Conservation (phyloP, 2,113 vertebrate genomes). For the Nerophis ophidion region DNA sequence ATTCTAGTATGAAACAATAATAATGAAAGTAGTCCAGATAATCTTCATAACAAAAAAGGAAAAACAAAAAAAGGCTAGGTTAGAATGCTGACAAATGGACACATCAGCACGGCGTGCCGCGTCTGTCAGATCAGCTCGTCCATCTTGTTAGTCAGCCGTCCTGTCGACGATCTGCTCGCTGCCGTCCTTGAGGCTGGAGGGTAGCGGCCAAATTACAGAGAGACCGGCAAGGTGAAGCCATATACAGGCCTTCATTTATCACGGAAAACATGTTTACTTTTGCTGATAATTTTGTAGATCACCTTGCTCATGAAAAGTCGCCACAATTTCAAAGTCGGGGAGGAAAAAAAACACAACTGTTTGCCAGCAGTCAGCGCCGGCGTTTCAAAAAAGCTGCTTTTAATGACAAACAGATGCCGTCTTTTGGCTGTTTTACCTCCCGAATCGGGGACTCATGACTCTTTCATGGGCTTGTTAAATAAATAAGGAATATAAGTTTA, state of each 20-base stretch:
- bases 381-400: conserved; percentile 38
- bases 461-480: conserved; percentile 62
- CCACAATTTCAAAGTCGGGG: no score
- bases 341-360: background rate
- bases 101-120: conserved; percentile 32
- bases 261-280: background rate
- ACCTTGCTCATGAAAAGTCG: background rate
- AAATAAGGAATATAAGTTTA: conserved; percentile 53
- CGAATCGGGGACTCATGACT: conserved; percentile 54
- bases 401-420: conserved; percentile 50
- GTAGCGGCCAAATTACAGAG: conserved; percentile 57
- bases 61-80: background rate
- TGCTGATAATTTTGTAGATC: background rate
- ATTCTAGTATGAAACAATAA: no score
- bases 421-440: conserved; percentile 43
- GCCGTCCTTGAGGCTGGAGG: conserved; percentile 56
- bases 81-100: conserved; percentile 63
- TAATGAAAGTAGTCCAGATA: no score
- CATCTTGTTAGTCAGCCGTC: conserved; percentile 46
- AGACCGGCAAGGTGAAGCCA: conserved; percentile 64
- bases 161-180: conserved; percentile 43
- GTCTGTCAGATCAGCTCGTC: conserved; percentile 55
- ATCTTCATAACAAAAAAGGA: background rate
- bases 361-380: conserved; percentile 12
- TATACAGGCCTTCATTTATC: conserved; percentile 38